Evolutionary conservation across 2,888 invertebrate species (phyloP), one percentile per base, ranked within the genome.

Genomic region (Erynnis tages): DNA sequence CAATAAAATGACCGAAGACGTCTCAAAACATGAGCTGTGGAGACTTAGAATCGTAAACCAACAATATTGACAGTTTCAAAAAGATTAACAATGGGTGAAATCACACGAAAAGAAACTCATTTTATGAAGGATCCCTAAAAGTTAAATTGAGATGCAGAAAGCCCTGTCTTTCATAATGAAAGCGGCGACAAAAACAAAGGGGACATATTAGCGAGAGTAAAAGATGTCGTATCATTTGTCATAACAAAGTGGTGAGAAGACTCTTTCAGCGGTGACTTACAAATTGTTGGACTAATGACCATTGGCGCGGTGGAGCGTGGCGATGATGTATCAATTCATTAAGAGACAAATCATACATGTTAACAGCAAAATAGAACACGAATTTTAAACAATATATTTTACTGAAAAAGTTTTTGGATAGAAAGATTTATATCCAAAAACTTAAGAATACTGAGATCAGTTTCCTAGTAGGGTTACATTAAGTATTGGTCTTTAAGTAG

Each of bases 171-270:
- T 52, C 46, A 43, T 46, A 60, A 61, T 61, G 56, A 56, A 57
- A 58, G 56, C 58, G 59, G 57, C 60, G 54, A 44, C 54, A 54
- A 46, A 54, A 56, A 62, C 61, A 66, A 62, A 66, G 59, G 55
- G 62, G 60, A 66, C 65, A 62, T 64, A 71, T 68, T 68, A 64
- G 61, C 56, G 56, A 61, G 54, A 49, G 56, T 53, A 52, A 55
- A 61, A 63, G 57, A 55, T 59, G 62, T 61, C 54, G 54, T 48
- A 61, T 66, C 71, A 60, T 72, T 71, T 71, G 69, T 72, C 70
- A 69, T 46, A 58, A 57, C 59, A 59, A 69, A 70, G 62, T 68
- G 66, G 59, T 58, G 53, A 57, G 61, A 54, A 60, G 56, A 55
- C 54, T 54, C 53, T 38, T 40, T 46, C 53, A 59, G 56, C 50